These are phyloP conservation scores for Colostygia pectinataria DNA, from an alignment of 2,888 invertebrate species.

Conservation along the genomic window DNA sequence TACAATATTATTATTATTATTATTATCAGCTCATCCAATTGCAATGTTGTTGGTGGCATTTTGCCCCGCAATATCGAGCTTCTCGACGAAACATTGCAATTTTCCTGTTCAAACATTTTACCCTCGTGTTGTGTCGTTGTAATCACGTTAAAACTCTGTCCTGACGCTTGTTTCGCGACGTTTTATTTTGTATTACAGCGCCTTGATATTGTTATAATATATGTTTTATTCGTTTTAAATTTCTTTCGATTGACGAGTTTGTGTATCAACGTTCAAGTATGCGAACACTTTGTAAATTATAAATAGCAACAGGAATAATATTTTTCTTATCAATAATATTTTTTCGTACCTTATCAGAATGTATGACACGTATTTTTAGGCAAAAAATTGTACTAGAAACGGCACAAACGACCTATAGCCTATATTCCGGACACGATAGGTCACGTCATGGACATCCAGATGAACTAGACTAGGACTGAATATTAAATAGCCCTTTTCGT, in stretches of 20 bases:
- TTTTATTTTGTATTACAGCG: conserved; percentile 36
- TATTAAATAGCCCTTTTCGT: conserved; percentile 33
- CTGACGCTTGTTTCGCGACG: conserved; percentile 41
- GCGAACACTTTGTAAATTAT: no score
- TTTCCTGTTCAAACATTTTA: conserved; percentile 58
- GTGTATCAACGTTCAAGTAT: no score
- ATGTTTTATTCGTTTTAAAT: conserved; percentile 7
- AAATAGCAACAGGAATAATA: no score
- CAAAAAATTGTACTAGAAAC: conserved; percentile 1
- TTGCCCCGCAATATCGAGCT: conserved; percentile 50
- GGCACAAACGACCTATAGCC: conserved; percentile 10
- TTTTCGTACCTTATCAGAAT: not conserved
- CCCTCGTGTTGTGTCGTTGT: conserved; percentile 50
- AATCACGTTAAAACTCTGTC: conserved; percentile 52
- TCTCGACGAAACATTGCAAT: conserved; percentile 52
- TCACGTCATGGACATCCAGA: conserved; percentile 9
- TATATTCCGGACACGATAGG: conserved; percentile 5
- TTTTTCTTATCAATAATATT: no score
- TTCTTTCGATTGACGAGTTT: no score
- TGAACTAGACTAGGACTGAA: conserved; percentile 16
- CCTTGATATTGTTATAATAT: conserved; percentile 16
- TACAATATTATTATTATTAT: conserved; percentile 38
- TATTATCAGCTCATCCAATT: conserved; percentile 43
- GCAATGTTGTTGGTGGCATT: conserved; percentile 50
- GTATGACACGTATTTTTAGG: conserved; percentile 4